Base-by-base conservation (phyloP, 2,797 vertebrate genomes). In the Lophotriccus pileatus region DNA sequence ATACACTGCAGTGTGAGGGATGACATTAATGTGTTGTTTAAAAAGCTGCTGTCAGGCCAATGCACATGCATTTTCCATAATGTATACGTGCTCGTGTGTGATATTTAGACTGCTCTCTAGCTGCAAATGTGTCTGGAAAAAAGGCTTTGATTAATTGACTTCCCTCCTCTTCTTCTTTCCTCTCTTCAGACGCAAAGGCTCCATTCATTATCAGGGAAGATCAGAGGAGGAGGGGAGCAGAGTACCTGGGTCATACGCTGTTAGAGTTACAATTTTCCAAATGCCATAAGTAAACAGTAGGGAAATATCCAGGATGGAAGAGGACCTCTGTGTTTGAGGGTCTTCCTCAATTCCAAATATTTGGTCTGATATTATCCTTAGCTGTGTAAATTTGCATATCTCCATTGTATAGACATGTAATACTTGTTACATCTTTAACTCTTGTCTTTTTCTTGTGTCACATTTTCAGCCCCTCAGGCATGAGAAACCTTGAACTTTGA, bases 91-190 rank as follows among this genome's bases (percentile, higher is more conserved):
- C 79, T 96, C 63, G 44, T 89, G 90, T 94, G 84, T 93, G 93
- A 93, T 95, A 80, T 89, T 97, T 93, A 84, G 86, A 60, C 60
- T 73, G 53, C 90, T 90, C 46, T 75, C 47, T 87, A 89, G 92
- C 86, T 80, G 75, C 70, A 94, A 94, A 94, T 68, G 37, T 89
- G 73, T 78, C 90, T 87, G 75, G 82, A 60, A 93, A 94, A 93
- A 89, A 83, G 90, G 64, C 81, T 96, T 92, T 94, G 90, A 94
- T 96, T 96, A 96, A 96, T 92, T 94, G 94, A 90, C 84, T 97
- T 90, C 69, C 50, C 82, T 88, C 74, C 60, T 88, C 77, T 95
- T 81, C 85, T 87, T 46, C 53, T 91, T 91, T 85, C 75, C 34
- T 72, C 89, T 91, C 69, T 68, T 94, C 78, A 89, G 69, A 75